Percentiles rank a stretch among this genome's conserved stretches.
Conservation (phyloP, 1,140 invertebrate genomes). For the Bombus superbus region DNA sequence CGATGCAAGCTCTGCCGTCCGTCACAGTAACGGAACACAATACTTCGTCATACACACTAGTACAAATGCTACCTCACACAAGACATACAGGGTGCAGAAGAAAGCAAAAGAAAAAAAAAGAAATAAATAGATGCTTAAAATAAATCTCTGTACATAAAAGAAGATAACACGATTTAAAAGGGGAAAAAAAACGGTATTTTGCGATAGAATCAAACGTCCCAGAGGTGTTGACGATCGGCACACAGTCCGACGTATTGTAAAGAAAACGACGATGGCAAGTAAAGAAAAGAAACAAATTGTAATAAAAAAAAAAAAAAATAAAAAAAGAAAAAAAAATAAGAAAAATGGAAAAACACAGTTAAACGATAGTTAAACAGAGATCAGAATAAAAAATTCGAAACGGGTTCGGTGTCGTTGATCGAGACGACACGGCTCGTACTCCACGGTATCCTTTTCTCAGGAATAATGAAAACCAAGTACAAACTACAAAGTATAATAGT, state of each 20-base stretch:
- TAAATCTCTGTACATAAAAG: conserved; percentile 70
- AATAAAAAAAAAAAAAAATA: neutral
- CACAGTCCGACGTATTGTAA: conserved; percentile 1
- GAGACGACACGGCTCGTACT: conserved; percentile 30
- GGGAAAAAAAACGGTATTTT: conserved; percentile 50
- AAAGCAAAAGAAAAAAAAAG: conserved; percentile 44
- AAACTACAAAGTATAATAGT: conserved; percentile 82
- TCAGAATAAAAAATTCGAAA: conserved; percentile 39
- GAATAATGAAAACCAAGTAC: conserved; percentile 80
- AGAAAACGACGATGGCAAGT: conserved; percentile 10
- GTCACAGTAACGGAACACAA: conserved; percentile 67
- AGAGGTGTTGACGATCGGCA: neutral
- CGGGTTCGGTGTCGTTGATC: conserved; percentile 2
- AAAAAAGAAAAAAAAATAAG: neutral
- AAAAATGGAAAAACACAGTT: conserved; percentile 3
- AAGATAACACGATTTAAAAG: conserved; percentile 42
- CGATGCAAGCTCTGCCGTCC: conserved; percentile 28
- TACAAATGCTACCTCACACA: conserved; percentile 82
- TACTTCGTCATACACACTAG: conserved; percentile 74
- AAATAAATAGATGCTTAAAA: conserved; percentile 1
- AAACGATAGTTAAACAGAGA: conserved; percentile 26
- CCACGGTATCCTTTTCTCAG: conserved; percentile 75
- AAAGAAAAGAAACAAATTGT: neutral
- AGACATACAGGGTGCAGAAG: conserved; percentile 81
- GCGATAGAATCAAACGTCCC: conserved; percentile 46